Percentiles rank a stretch among this genome's conserved stretches.
phyloP scores from a whole-genome alignment of 1,140 invertebrate species.

The Arctopsyche grandis region DNA sequence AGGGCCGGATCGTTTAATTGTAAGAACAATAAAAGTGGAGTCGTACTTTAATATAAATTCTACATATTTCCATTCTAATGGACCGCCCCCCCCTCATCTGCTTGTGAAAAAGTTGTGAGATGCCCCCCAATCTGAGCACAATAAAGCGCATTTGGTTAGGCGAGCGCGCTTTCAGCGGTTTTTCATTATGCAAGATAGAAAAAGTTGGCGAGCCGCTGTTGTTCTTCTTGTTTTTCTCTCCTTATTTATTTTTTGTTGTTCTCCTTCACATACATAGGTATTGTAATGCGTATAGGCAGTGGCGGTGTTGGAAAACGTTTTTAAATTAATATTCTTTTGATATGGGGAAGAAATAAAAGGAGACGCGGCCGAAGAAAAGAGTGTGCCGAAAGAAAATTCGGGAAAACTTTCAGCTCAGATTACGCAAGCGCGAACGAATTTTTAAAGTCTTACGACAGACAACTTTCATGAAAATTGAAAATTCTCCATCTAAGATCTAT shows the following conservation, averaged over 20 bases:
- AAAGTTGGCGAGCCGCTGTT: conserved; percentile 14
- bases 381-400: not conserved
- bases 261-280: not conserved
- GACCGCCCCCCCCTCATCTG: not conserved
- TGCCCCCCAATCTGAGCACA: conserved; percentile 9
- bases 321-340: conserved; percentile 37
- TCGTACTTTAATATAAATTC: not conserved
- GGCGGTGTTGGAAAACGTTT: not conserved
- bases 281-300: too few species aligned
- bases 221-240: not conserved
- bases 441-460: too few species aligned
- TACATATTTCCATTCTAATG: conserved; percentile 43
- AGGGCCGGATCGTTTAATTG: not conserved
- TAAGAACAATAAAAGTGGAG: conserved; percentile 5
- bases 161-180: conserved; percentile 1
- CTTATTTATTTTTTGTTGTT: conserved; percentile 8
- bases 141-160: conserved; percentile 31
- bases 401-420: not conserved
- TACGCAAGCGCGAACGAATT: not conserved
- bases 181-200: conserved; percentile 25
- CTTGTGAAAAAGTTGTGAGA: conserved; percentile 23
- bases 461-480: too few species aligned
- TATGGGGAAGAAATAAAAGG: not conserved
- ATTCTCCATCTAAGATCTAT: too few species aligned
- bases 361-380: not conserved